Base-by-base conservation (phyloP, 2,113 vertebrate species). In the Telmatochromis brachygnathus region DNA sequence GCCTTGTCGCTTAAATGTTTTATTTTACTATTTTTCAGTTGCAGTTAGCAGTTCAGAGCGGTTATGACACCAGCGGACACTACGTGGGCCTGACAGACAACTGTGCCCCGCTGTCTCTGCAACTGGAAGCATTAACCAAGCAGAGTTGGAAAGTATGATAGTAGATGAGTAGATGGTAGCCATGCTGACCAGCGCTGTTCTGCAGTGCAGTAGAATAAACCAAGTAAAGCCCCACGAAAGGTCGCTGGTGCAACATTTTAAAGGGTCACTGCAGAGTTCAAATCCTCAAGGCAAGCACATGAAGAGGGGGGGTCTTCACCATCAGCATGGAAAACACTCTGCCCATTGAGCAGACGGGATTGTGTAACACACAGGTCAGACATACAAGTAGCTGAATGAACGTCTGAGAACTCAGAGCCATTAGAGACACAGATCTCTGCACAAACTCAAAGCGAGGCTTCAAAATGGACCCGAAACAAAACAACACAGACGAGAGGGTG, bases 401-500 rank as follows among this genome's bases (percentile, higher is more conserved):
- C 3, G 62, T 62, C 47, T 82, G 80, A 56, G 39, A 84, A 49
- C 30, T 45, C 28, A 3, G 30, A 81, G 84, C 70, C 81, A 84
- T 70, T 84, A 65, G 45, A 84, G 35, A 17, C 35, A 75, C 7
- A 85, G 37, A 65, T 65, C 35, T 81, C 75, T 4, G 33, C 53
- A 51, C 60, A 81, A 81, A 86, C 49, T 83, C 81, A 79, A 81
- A 4, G 9, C 11, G 30, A 89, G 62, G 81, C 81, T 81, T 84
- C 15, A 81, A 88, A 90, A 86, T 85, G 84, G 65, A 54, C 70
- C 37, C 11, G 6, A 84, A 85, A 91, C 77, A 86, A 85, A 75
- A 85, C 84, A 87, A 45, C 73, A n/a, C 10, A 81, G 55, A 80
- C 79, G 37, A 82, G 56, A 84, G 73, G 81, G 51, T 39, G 62